phyloP scores from a whole-genome alignment of 1,140 invertebrate species.

The Lepidostoma basale region DNA sequence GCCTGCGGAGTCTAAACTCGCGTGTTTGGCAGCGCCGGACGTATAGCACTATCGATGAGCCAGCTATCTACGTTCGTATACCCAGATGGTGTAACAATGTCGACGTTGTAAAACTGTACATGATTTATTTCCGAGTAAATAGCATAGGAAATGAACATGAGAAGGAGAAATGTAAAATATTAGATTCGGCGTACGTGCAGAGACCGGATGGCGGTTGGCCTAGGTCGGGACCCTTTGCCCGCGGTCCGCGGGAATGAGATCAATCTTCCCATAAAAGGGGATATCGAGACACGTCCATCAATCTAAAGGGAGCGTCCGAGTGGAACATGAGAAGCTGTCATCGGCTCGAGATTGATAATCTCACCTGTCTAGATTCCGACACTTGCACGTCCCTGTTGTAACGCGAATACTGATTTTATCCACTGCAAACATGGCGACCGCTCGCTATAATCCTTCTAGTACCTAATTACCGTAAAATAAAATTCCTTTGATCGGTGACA shows the following conservation, averaged over 20 bases:
- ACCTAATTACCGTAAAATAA: conserved; percentile 59
- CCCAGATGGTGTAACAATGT: conserved; percentile 32
- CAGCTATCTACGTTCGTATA: background rate
- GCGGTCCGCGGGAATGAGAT: conserved; percentile 10
- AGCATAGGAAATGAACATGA: background rate
- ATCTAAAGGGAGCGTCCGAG: background rate
- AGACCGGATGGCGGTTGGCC: conserved; percentile 19
- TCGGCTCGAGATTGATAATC: background rate
- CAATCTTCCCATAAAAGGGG: conserved; percentile 28
- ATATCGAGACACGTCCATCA: conserved; percentile 31
- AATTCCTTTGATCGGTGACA: conserved; percentile 51
- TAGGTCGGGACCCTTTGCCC: conserved; percentile 27
- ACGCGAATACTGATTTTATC: conserved; percentile 27
- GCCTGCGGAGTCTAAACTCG: too few species aligned
- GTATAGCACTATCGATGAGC: conserved; percentile 8
- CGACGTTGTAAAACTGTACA: conserved; percentile 13
- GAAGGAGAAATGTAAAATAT: background rate
- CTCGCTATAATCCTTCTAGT: conserved; percentile 59
- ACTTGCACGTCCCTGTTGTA: background rate
- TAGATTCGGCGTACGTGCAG: conserved; percentile 15
- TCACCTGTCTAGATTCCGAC: conserved; percentile 20
- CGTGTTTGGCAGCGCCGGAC: background rate
- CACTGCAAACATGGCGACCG: conserved; percentile 60
- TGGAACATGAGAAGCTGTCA: conserved; percentile 20
- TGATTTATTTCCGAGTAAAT: conserved; percentile 21